A percentile compares a stretch with the other conserved stretches of the same genome.
phyloP scores from a whole-genome alignment of 2,888 invertebrate genomes.

The Galerucella calmariensis region DNA sequence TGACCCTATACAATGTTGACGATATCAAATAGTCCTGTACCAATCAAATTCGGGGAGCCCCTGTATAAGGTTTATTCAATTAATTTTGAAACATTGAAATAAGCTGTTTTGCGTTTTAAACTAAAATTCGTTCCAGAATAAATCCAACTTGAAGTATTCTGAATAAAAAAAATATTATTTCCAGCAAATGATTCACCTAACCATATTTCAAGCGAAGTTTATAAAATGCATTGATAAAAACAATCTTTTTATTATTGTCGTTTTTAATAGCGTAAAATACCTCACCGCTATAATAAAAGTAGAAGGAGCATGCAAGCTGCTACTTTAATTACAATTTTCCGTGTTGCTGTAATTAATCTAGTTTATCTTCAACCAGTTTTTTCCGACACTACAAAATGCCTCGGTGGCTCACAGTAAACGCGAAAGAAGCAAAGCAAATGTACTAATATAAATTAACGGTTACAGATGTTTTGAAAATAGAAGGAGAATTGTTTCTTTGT shows the following conservation, averaged over 20 bases:
- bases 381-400: slow-evolving; percentile 29
- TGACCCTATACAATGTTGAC: too few relatives aligned
- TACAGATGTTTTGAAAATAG: slow-evolving; percentile 6
- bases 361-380: slow-evolving; percentile 29
- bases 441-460: background rate
- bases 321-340: slow-evolving; percentile 33
- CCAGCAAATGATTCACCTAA: background rate
- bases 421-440: background rate
- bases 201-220: too few relatives aligned
- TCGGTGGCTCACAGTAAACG: slow-evolving; percentile 23
- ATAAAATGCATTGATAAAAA: background rate
- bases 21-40: too few relatives aligned
- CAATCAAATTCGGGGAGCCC: too few relatives aligned
- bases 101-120: too few relatives aligned
- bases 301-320: slow-evolving; percentile 24
- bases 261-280: slow-evolving; percentile 10
- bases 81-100: too few relatives aligned
- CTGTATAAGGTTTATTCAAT: too few relatives aligned
- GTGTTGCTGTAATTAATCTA: slow-evolving; percentile 34
- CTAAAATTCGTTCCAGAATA: too few relatives aligned
- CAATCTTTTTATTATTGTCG: background rate
- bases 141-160: too few relatives aligned
- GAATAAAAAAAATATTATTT: background rate
- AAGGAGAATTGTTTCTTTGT: background rate
- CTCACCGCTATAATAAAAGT: slow-evolving; percentile 11